Base-by-base conservation (phyloP, 2,113 vertebrate species). In the Megaceryle maxima region DNA sequence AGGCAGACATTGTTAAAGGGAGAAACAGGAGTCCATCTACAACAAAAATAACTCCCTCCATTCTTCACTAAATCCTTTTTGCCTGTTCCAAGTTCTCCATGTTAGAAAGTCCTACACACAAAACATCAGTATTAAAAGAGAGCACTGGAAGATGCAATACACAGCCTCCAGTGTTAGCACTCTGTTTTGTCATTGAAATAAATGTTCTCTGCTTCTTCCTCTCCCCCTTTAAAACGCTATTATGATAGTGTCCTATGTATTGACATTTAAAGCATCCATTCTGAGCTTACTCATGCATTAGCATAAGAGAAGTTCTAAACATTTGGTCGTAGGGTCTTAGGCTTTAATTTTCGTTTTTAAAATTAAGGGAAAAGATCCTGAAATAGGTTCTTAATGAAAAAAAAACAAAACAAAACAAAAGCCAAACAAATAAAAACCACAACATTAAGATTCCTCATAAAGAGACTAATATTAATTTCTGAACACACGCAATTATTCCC, bases 351-450 rank as follows among this genome's bases (percentile, higher is more conserved):
- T 25, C 1, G n/a, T 41, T 44, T 63, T 22, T 9, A 55, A 55
- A 88, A 88, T 57, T 3, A 86, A 87, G 6, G 11, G 4, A 24
- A 76, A 77, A 56, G 18, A 66, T 41, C 18, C 31, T 66, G 14
- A 86, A 94, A 66, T 5, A 57, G 20, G 29, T 82, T 92, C 15
- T 55, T 16, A 57, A 3, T 5, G 7, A 3, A 3, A 35, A 8
- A 6, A 9, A 11, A 13, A 12, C 35, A 33, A 60, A 10, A 33
- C 18, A 10, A 53, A 35, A 26, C 37, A n/a, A 41, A 13, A 17
- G 18, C 22, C 20, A 28, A 5, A 39, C 10, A 69, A 22, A 13
- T 0, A 68, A 39, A 29, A 3, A 0, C 2, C 16, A 43, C 12
- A 50, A 24, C 8, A 44, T 73, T 31, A 73, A 63, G 31, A 83